Base-by-base conservation (phyloP, 2,797 vertebrate genomes). In the Taenioides sp. region DNA sequence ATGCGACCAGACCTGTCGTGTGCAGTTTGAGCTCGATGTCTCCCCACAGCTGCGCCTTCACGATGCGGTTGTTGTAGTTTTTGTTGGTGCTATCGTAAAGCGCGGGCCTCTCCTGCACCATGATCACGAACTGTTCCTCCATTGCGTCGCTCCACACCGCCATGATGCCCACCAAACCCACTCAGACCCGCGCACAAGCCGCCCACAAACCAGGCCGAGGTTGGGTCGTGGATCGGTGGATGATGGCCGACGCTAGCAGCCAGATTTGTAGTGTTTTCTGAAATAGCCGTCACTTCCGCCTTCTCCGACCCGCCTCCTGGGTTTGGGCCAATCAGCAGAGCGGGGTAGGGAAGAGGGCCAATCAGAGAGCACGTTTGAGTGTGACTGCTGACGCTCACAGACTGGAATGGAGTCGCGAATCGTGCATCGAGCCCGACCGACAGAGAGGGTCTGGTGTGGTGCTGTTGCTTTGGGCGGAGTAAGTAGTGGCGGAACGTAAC, bases 11-110 rank as follows among this genome's bases (percentile, higher is more conserved):
- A 59, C 58, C 58, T 27, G 58, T 17, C 16, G 27, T 59, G 23
- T 59, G 58, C 23, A 59, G 58, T 18, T 59, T 59, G 25, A 27
- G 23, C 27, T 59, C 23, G 27, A 59, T 59, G 25, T 59, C 58
- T 16, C 58, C 23, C 58, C 58, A 59, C 23, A 59, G 58, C 27
- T 59, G 23, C 12, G 58, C 58, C 58, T 59, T 59, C 27, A 59
- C 58, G 23, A 1, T 18, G 16, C 58, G 58, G 58, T 59, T 59
- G 58, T 27, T 27, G 27, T 59, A 59, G 58, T 28, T 27, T 28
- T 25, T 59, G 25, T 59, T 25, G 23, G 22, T 59, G 58, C 23
- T 59, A 1, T 59, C 58, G 17, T 59, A 59, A 5, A 59, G 25
- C 1, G 58, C 58, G 27, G 58, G 58, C 58, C 58, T 28, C 58